Base-by-base conservation (phyloP, 2,888 invertebrate species). In the Brachynemurus nebulosus region DNA sequence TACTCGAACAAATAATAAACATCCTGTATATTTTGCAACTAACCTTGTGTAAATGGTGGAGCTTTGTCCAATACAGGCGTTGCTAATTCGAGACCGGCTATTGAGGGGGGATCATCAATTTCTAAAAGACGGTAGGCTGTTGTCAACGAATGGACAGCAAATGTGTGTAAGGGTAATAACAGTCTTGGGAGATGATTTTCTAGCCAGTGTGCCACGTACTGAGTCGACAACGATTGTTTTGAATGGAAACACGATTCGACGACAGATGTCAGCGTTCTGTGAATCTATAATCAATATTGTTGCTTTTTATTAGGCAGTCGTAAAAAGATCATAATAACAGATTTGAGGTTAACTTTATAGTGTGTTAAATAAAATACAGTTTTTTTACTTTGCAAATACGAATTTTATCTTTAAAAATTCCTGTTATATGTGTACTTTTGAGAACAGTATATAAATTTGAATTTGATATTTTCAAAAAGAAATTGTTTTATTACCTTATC, bases 141-240 rank as follows among this genome's bases (percentile, higher is more conserved):
- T 3, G 73, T 72, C 41, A 78, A 57, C 19, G 71, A 67, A 53
- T 75, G 75, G 7, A 75, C 68, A 14, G 73, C 66, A 52, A 71
- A 64, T 52, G 81, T 76, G 61, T 90, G 88, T 18, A 89, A 69
- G 3, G 86, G 79, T 45, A 80, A 69, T 34, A 89, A 71, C 34
- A 88, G 68, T 35, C 86, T 69, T 33, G 83, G 84, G 47, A 83
- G 79, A 65, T 90, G 80, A 50, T 80, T 76, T 55, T 77, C 76
- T 18, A 89, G 69, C 89, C 89, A 90, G 59, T 86, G 84, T 42
- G 78, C 76, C 46, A 88, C 79, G 59, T 76, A 89, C 47, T 80
- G 80, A 17, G 78, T 68, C 41, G 84, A 84, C 51, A 89, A 72
- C 39, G 70, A 69, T 47, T 76, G 75, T 61, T 86, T 85, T 20